A percentile compares a stretch with the other conserved stretches of the same genome.
Conservation (phyloP, 1,140 invertebrate species). For the Apis florea region DNA sequence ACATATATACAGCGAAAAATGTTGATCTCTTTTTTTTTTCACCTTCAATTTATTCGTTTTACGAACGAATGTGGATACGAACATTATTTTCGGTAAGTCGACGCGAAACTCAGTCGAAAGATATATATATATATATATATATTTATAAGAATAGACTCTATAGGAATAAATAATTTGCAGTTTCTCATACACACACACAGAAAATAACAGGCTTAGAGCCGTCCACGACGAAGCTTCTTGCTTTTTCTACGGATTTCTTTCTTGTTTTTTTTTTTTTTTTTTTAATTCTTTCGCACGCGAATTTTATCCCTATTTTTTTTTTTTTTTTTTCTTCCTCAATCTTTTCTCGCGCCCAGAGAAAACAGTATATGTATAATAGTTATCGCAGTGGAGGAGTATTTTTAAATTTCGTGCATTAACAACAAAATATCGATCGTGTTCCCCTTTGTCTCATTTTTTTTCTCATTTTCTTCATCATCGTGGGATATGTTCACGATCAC, state of each 20-base stretch:
- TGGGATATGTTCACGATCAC: too few relatives aligned
- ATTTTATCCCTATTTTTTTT: neutral
- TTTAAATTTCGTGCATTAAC: neutral
- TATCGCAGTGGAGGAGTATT: neutral
- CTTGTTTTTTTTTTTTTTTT: neutral
- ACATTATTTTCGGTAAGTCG: constrained; percentile 12
- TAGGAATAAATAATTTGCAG: constrained; percentile 48
- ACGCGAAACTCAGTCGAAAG: constrained; percentile 42
- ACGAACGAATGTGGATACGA: neutral
- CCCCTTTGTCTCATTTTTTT: neutral
- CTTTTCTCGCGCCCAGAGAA: neutral
- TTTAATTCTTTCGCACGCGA: neutral
- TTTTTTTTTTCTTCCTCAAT: neutral
- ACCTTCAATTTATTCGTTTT: constrained; percentile 3
- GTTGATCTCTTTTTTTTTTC: constrained; percentile 12
- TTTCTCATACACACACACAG: constrained; percentile 6
- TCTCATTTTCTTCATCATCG: too few relatives aligned
- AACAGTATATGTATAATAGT: neutral
- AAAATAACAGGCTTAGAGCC: constrained; percentile 46
- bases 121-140: constrained; percentile 29
- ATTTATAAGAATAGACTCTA: constrained; percentile 54
- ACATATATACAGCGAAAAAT: constrained; percentile 52
- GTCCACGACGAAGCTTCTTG: constrained; percentile 41
- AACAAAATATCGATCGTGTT: neutral
- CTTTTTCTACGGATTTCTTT: constrained; percentile 13